A percentile compares a stretch with the other conserved stretches of the same genome.
These are phyloP conservation scores for Cerastis leucographa DNA, from an alignment of 2,888 invertebrate genomes.

Conservation along the genomic window DNA sequence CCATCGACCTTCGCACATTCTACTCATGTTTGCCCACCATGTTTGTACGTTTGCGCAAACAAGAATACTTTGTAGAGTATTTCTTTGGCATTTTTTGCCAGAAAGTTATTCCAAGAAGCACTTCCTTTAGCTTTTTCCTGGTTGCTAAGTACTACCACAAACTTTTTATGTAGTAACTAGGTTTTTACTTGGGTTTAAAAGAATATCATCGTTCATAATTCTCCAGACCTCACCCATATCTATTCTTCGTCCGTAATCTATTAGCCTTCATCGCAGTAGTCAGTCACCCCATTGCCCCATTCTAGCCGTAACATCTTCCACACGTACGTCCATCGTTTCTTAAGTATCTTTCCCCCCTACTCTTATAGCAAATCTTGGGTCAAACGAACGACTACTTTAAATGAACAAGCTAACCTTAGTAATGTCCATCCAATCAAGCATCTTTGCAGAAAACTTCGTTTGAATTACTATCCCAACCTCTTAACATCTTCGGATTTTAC, in stretches of 20 bases:
- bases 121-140: constrained; percentile 5
- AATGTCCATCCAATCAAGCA: constrained; percentile 32
- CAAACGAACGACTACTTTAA: neutral
- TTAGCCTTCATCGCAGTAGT: neutral
- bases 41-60: constrained; percentile 66
- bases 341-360: no score
- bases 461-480: constrained; percentile 31
- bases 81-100: constrained; percentile 29
- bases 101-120: constrained; percentile 37
- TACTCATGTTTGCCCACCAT: constrained; percentile 72
- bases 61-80: constrained; percentile 46
- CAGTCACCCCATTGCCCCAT: neutral
- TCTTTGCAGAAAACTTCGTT: constrained; percentile 10
- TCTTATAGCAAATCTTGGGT: neutral
- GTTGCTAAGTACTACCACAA: neutral
- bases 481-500: neutral
- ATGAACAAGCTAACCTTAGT: constrained; percentile 1
- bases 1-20: constrained; percentile 81
- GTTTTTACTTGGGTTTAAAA: neutral
- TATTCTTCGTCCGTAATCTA: neutral
- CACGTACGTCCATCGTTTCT: neutral
- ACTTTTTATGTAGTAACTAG: no score
- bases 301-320: neutral
- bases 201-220: neutral
- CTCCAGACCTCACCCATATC: neutral